Percentiles rank a stretch among this genome's conserved stretches.
Evolutionary conservation across 2,888 invertebrate genomes (phyloP).

Genomic region (Mythimna pallens): DNA sequence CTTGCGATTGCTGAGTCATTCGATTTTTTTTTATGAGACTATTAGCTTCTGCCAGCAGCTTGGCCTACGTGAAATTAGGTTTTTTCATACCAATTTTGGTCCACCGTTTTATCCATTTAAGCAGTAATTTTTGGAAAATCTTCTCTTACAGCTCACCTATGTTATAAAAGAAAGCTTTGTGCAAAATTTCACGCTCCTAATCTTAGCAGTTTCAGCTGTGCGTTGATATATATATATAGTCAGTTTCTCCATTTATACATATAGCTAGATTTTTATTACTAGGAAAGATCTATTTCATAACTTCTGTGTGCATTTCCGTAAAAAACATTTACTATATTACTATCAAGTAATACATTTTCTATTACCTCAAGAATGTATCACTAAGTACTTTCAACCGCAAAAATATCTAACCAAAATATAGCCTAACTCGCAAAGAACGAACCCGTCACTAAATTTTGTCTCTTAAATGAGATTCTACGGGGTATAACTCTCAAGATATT

Average conservation of each 20-base stretch:
- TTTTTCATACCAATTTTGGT: too few species aligned
- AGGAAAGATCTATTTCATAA: neutral
- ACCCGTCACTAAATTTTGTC: slow-evolving; percentile 59
- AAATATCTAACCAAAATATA: slow-evolving; percentile 32
- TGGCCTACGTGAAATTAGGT: too few species aligned
- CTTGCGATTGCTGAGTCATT: slow-evolving; percentile 7
- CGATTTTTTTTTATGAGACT: slow-evolving; percentile 12
- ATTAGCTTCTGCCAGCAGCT: neutral
- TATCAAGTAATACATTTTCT: neutral
- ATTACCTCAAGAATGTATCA: neutral
- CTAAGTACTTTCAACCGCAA: slow-evolving; percentile 18
- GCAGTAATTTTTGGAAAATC: too few species aligned
- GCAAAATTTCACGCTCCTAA: too few species aligned
- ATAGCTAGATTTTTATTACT: neutral
- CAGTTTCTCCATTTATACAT: too few species aligned
- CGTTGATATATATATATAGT: too few species aligned
- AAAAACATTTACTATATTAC: neutral
- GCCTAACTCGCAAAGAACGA: slow-evolving; percentile 12
- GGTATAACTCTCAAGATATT: slow-evolving; percentile 66
- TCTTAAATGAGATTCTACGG: slow-evolving; percentile 65
- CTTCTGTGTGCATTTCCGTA: slow-evolving; percentile 5
- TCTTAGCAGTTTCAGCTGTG: too few species aligned
- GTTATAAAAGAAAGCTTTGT: too few species aligned
- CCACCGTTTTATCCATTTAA: too few species aligned
- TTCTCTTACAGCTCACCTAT: too few species aligned